Conservation (phyloP, 2,113 vertebrate species). For the Platichthys flesus region DNA sequence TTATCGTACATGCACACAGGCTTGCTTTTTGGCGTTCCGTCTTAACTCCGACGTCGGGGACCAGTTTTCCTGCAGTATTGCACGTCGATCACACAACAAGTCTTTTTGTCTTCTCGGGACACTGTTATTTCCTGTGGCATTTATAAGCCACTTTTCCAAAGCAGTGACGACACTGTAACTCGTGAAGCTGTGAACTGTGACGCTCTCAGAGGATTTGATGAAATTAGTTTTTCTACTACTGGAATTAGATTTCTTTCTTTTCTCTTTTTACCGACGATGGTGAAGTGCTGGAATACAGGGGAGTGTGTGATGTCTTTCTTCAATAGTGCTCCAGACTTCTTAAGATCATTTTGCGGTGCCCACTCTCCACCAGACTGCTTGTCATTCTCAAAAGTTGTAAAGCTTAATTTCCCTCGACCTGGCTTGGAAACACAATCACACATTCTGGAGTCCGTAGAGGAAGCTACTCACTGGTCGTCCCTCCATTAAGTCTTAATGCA, state of each 20-base stretch:
- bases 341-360: conserved; percentile 7
- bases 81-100: conserved; percentile 23
- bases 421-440: conserved; percentile 13
- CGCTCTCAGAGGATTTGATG: conserved; percentile 26
- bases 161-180: conserved; percentile 37
- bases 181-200: conserved; percentile 54
- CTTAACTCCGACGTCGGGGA: conserved; percentile 53
- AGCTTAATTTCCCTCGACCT: conserved; percentile 14
- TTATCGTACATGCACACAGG: background rate
- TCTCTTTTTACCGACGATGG: conserved; percentile 8
- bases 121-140: conserved; percentile 38
- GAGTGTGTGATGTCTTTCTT: background rate
- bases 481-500: conserved; percentile 1
- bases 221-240: conserved; percentile 45
- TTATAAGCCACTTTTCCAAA: conserved; percentile 41
- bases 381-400: conserved; percentile 33
- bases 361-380: conserved; percentile 42
- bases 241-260: conserved; percentile 22
- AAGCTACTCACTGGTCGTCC: background rate
- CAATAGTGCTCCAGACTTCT: conserved; percentile 5
- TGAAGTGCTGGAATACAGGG: conserved; percentile 10
- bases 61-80: conserved; percentile 47
- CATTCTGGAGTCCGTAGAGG: background rate
- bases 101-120: background rate
- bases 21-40: conserved; percentile 47